Evolutionary conservation across 2,797 vertebrate species (phyloP), one percentile per base, ranked within the genome.

Genomic region (Rhyacichthys aspro): DNA sequence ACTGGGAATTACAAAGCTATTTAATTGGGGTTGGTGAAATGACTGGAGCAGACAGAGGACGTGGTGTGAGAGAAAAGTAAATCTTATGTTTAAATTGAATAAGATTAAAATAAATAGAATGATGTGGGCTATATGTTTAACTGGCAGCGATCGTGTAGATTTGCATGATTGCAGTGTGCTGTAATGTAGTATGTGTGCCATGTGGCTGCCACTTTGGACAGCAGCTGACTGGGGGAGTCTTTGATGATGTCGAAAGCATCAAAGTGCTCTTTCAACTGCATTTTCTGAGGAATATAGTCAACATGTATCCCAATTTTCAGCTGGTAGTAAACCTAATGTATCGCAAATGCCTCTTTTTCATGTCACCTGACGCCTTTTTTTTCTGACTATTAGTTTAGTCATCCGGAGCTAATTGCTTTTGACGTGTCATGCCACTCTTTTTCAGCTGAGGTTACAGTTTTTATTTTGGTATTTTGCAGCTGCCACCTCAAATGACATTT

Each of bases 201-300:
- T 45, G 15, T 32, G 42, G 50, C 64, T 79, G 80, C 47, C 70
- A 72, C 66, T 65, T 56, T 49, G 80, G 76, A 84, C 78, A 79
- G 73, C 77, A 83, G 76, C 79, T 78, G 70, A 73, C 73, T 67
- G 47, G 38, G 74, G 70, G 63, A 72, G 76, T 61, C 82, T 80
- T 77, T 68, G 68, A 81, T 57, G 76, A 74, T 72, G 73, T 79
- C 79, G n/a, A 59, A 14, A 37, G 68, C 70, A 37, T 68, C 68
- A 69, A 79, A 84, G 66, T 56, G 60, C 59, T 62, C 74, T 55
- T 78, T 66, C n/a, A 18, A 33, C 50, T 39, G 37, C 18, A 41
- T 53, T 53, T 41, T 41, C 50, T 19, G 12, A 23, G 37, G 50
- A 53, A 53, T 28, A 38, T 19, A 53, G 50, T 19, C 36, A 14